A percentile compares a stretch with the other conserved stretches of the same genome.
These are phyloP conservation scores for Dendrocincla fuliginosa DNA, from an alignment of 2,797 vertebrate species.

Conservation along the genomic window DNA sequence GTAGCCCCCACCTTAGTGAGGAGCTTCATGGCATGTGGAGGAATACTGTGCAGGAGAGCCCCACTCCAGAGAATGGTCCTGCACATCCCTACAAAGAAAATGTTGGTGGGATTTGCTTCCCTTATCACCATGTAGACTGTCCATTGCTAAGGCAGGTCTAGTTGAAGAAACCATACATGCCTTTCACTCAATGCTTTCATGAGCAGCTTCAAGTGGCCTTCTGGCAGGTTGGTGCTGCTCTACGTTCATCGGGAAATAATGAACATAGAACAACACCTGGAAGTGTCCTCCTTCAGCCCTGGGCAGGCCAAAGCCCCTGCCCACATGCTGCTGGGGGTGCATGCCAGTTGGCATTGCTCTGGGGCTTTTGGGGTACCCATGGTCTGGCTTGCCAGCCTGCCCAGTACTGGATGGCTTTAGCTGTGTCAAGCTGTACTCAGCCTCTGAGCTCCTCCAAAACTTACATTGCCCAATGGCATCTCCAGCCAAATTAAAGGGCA, in stretches of 20 bases:
- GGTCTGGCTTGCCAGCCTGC: background rate
- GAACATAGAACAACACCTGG: background rate
- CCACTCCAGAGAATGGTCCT: background rate
- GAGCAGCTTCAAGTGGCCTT: background rate
- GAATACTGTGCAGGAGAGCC: background rate
- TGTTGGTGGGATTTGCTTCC: background rate
- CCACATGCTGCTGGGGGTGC: rapidly evolving
- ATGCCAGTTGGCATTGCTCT: background rate
- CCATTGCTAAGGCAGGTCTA: background rate
- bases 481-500: background rate
- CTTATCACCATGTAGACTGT: rapidly evolving
- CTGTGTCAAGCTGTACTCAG: background rate
- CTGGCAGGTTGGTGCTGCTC: background rate
- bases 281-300: background rate
- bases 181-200: background rate
- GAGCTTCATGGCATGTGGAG: background rate
- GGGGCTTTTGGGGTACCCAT: background rate
- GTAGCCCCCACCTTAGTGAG: background rate
- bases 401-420: background rate
- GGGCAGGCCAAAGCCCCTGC: background rate
- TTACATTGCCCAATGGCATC: rapidly evolving
- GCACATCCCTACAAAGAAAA: background rate
- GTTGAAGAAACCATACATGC: background rate
- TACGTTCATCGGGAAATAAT: background rate
- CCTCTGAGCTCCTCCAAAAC: background rate